Evolutionary conservation across 1,140 invertebrate genomes (phyloP).

Genomic region (Nebria ingens): DNA sequence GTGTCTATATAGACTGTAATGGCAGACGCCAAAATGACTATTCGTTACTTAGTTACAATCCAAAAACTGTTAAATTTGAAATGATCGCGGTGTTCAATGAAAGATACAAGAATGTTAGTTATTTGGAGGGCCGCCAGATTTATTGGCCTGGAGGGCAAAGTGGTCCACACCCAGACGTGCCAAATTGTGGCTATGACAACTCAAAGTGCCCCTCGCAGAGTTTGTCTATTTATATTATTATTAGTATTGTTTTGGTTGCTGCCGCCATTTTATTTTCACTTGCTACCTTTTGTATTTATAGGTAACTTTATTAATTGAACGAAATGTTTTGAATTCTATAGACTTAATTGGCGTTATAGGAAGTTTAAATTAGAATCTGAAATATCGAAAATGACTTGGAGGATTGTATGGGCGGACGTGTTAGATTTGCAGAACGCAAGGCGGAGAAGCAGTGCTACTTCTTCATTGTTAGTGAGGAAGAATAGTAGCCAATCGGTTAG

Average conservation of each 20-base stretch:
- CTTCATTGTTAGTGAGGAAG: neutral
- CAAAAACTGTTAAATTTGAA: conserved; percentile 68
- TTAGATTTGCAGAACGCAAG: conserved; percentile 10
- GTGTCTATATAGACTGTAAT: conserved; percentile 62
- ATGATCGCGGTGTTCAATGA: conserved; percentile 22
- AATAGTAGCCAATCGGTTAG: neutral
- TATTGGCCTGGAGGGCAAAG: conserved; percentile 76
- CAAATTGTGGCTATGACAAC: conserved; percentile 85
- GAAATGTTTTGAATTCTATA: too few relatives aligned
- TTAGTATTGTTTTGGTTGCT: neutral
- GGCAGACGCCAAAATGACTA: conserved; percentile 87
- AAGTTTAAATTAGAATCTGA: conserved; percentile 84
- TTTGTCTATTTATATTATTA: neutral
- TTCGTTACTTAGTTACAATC: conserved; percentile 82
- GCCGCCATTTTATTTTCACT: neutral
- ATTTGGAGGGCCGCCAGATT: conserved; percentile 37
- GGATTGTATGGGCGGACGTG: conserved; percentile 73
- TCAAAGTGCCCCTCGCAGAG: conserved; percentile 59
- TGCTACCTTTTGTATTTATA: neutral
- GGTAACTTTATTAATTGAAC: too few relatives aligned
- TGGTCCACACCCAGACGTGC: conserved; percentile 69
- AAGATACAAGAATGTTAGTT: neutral
- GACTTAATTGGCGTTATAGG: too few relatives aligned
- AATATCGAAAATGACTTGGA: conserved; percentile 90
- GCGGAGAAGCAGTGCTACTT: neutral